These are phyloP conservation scores for Eupeodes corollae DNA, from an alignment of 1,140 invertebrate species.

Conservation along the genomic window DNA sequence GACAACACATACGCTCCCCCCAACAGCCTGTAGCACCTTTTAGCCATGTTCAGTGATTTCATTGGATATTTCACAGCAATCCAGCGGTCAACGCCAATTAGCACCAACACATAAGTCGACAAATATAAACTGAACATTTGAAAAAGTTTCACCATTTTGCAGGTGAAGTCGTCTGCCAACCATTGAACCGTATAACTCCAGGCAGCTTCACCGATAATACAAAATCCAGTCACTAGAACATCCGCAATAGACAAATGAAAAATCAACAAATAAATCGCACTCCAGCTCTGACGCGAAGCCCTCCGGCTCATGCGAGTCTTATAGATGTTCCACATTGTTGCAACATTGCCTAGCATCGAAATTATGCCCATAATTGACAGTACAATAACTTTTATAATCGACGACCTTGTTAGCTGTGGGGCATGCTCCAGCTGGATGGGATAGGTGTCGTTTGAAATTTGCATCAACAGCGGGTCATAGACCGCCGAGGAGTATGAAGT, in stretches of 20 bases:
- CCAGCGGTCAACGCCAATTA: slow-evolving; percentile 72
- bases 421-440: slow-evolving; percentile 43
- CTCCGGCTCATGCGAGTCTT: slow-evolving; percentile 42
- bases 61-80: slow-evolving; percentile 71
- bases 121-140: slow-evolving; percentile 73
- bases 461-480: too few relatives aligned
- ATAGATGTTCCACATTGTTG: slow-evolving; percentile 63
- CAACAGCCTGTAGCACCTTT: slow-evolving; percentile 50
- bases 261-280: slow-evolving; percentile 64
- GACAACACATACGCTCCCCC: slow-evolving; percentile 56
- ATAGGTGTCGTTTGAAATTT: too few relatives aligned
- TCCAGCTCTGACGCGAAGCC: slow-evolving; percentile 46
- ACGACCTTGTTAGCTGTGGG: slow-evolving; percentile 45
- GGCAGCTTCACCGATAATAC: slow-evolving; percentile 62
- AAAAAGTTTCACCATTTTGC: slow-evolving; percentile 70
- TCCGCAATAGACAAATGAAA: slow-evolving; percentile 66
- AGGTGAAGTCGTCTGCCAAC: slow-evolving; percentile 62
- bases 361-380: slow-evolving; percentile 54
- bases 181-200: slow-evolving; percentile 73
- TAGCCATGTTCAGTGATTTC: slow-evolving; percentile 53
- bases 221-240: slow-evolving; percentile 67
- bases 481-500: too few relatives aligned
- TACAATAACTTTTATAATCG: slow-evolving; percentile 50
- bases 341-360: slow-evolving; percentile 60
- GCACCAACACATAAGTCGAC: slow-evolving; percentile 71